Evolutionary conservation across 30 jellyfish, hydroid and myxozoan species (phyloP).

Genomic region (Aurelia coerulea): DNA sequence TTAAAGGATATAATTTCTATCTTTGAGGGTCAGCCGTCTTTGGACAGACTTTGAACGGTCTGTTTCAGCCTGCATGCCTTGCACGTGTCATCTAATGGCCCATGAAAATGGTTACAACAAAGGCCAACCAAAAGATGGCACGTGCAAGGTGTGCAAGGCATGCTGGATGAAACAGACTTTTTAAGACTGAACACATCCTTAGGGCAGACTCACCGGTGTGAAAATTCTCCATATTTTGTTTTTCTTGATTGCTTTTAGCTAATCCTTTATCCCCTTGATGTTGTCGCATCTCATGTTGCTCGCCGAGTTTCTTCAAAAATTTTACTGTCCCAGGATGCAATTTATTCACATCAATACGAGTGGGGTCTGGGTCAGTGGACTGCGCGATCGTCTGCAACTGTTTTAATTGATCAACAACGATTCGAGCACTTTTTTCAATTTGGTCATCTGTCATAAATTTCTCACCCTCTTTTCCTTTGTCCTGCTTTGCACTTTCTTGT

Average conservation of each 20-base stretch:
- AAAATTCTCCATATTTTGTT: neutral
- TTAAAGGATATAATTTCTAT: no score
- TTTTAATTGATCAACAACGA: conserved; percentile 84
- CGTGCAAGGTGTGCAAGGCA: no score
- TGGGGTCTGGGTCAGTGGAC: conserved; percentile 93
- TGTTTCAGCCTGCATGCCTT: no score
- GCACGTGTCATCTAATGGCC: no score
- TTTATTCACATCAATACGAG: conserved; percentile 87
- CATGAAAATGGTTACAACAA: no score
- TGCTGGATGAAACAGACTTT: no score
- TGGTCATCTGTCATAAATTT: conserved; percentile 74
- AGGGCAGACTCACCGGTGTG: conserved; percentile 1
- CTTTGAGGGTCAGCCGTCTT: no score
- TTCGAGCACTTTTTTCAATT: conserved; percentile 83
- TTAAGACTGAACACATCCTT: no score
- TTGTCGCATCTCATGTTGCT: conserved; percentile 77
- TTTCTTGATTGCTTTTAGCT: neutral
- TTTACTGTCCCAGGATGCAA: conserved; percentile 97
- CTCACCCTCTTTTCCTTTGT: conserved; percentile 26
- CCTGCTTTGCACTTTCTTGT: conserved; percentile 18
- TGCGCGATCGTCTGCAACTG: conserved; percentile 95
- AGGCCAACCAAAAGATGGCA: no score
- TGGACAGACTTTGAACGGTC: no score
- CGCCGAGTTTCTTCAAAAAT: conserved; percentile 91
- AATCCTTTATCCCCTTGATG: conserved; percentile 6